Conservation (phyloP, 1,140 invertebrate genomes). For the Dreissena polymorpha region DNA sequence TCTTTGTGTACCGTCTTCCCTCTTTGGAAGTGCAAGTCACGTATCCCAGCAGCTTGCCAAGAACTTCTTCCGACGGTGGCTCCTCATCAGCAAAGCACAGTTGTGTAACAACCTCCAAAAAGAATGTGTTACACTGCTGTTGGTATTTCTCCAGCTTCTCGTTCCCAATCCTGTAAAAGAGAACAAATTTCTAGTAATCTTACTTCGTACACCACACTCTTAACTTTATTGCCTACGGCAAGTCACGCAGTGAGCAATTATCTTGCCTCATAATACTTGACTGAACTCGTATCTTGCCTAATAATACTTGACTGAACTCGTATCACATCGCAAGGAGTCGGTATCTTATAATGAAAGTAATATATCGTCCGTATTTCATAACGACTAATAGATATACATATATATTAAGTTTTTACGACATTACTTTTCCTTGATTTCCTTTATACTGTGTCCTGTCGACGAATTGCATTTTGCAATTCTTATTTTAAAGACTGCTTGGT, state of each 20-base stretch:
- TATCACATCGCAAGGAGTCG: not conserved
- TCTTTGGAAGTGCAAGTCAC: conserved; percentile 55
- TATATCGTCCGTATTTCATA: not conserved
- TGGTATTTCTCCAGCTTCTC: conserved; percentile 55
- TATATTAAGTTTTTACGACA: too few species aligned
- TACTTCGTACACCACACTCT: too few species aligned
- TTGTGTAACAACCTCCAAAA: conserved; percentile 72
- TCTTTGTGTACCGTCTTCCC: conserved; percentile 53
- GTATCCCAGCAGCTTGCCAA: conserved; percentile 67
- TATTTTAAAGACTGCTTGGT: too few species aligned
- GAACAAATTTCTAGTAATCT: not conserved
- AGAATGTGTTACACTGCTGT: conserved; percentile 69
- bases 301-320: not conserved
- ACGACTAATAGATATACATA: not conserved
- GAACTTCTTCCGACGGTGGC: conserved; percentile 65
- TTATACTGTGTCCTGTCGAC: too few species aligned
- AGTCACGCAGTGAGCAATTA: not conserved
- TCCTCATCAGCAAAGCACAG: conserved; percentile 69
- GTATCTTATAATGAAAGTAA: not conserved
- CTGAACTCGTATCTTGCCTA: not conserved
- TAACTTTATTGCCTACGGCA: not conserved
- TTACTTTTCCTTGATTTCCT: too few species aligned
- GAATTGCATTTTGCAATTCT: too few species aligned
- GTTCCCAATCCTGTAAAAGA: conserved; percentile 2
- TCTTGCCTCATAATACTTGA: not conserved